These are phyloP conservation scores for Hylyphantes graminicola DNA, from an alignment of 1,140 invertebrate species.

Conservation along the genomic window DNA sequence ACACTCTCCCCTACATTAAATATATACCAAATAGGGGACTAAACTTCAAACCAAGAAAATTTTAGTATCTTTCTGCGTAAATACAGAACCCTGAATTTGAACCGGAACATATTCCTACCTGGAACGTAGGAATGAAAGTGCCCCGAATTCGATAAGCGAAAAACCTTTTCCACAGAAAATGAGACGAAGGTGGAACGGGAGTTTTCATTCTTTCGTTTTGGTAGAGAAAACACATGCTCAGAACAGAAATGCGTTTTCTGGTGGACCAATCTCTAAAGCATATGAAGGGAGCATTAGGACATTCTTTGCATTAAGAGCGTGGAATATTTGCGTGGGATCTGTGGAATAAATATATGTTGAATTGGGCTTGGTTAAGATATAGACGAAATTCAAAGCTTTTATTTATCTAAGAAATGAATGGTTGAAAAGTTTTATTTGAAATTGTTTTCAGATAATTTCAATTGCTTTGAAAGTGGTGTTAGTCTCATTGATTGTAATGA, in stretches of 20 bases:
- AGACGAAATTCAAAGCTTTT: too few relatives aligned
- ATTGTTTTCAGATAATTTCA: too few relatives aligned
- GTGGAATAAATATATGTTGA: neutral
- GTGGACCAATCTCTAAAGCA: constrained; percentile 8
- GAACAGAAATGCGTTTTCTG: constrained; percentile 2
- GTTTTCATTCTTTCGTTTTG: constrained; percentile 16
- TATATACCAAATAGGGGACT: too few relatives aligned
- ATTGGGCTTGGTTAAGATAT: too few relatives aligned
- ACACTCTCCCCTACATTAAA: too few relatives aligned
- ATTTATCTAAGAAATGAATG: too few relatives aligned
- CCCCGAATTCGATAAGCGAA: constrained; percentile 31
- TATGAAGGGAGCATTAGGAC: constrained; percentile 27
- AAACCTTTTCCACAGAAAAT: constrained; percentile 25
- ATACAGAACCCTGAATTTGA: too few relatives aligned
- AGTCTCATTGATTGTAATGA: too few relatives aligned
- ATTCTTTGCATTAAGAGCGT: neutral
- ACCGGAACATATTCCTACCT: neutral
- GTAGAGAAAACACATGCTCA: constrained; percentile 8
- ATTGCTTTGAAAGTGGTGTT: too few relatives aligned
- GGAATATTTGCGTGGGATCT: neutral
- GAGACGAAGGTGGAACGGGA: neutral
- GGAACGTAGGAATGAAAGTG: constrained; percentile 38
- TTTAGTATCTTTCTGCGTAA: too few relatives aligned
- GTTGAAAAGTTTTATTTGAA: too few relatives aligned
- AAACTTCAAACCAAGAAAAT: too few relatives aligned